Percentiles rank a stretch among this genome's conserved stretches.
These are phyloP conservation scores for Mesoligia furuncula DNA, from an alignment of 2,888 invertebrate genomes.

Conservation along the genomic window DNA sequence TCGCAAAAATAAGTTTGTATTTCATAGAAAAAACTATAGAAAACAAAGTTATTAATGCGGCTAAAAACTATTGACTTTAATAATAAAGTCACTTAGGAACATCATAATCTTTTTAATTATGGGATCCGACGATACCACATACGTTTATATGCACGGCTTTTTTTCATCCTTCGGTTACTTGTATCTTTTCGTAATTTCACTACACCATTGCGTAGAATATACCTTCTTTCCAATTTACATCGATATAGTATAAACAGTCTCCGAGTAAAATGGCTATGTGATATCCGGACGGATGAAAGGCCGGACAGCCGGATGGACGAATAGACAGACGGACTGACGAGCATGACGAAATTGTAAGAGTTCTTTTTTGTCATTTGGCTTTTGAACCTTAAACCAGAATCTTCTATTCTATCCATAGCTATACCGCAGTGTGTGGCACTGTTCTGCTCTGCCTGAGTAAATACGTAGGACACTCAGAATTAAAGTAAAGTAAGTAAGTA, in stretches of 20 bases:
- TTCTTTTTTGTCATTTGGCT: neutral
- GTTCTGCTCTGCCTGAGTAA: neutral
- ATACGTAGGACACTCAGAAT: too few relatives aligned
- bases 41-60: neutral
- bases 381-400: neutral
- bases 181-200: neutral
- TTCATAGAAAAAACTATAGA: neutral
- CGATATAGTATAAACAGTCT: neutral
- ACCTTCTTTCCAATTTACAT: neutral
- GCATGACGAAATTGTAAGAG: neutral
- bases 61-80: neutral
- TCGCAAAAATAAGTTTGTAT: neutral
- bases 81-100: too few relatives aligned
- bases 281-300: neutral
- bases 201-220: neutral
- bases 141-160: neutral
- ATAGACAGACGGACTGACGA: neutral
- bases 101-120: neutral
- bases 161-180: neutral
- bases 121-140: neutral
- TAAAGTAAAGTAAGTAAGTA: too few relatives aligned
- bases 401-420: neutral
- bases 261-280: neutral
- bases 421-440: neutral
- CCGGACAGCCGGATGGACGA: neutral